Evolutionary conservation across 2,797 vertebrate species (phyloP), one percentile per base, ranked within the genome.

Genomic region (Syndactyla subalaris): DNA sequence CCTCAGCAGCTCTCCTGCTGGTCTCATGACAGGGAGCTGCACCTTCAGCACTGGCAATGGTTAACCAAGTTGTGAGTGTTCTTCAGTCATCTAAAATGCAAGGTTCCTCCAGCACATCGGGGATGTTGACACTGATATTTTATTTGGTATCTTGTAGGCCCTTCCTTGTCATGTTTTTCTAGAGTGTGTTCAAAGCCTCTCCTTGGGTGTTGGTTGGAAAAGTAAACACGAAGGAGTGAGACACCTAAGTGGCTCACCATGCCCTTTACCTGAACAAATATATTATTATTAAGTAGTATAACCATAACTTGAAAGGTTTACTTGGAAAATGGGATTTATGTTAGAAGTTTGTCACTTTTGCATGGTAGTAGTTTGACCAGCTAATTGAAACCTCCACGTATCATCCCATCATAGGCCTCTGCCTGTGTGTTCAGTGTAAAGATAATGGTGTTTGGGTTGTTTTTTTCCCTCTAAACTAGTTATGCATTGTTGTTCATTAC

Each of bases 21-120:
- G 6, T 1, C 14, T 52, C 49, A 9, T 3, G 22, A 38, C 27
- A 61, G 48, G 48, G 55, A 43, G 10, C 43, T 52, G 10, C 51
- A 36, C 48, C 8, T 55, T 74, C 13, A 51, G 30, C 55, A 34
- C 45, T 80, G 49, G 16, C 10, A 30, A 23, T 54, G n/a, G 10
- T 23, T 48, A 52, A 26, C 24, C 23, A 54, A 58, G 43, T 39
- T 68, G 29, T 34, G 30, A 34, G 36, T 38, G 14, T 55, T 88
- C 27, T 43, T 68, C 18, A 18, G 8, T 32, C n/a, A 32, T 26
- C 9, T 21, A 32, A 54, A 54, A 32, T 4, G 55, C 21, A 43
- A 10, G 5, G 34, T 73, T 73, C 34, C 8, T 74, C 14, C 3
- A 61, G 36, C 26, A 20, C 3, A 6, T 65, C 1, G 0, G 12